phyloP scores from a whole-genome alignment of 2,797 vertebrate species.

The Podarcis lilfordi region DNA sequence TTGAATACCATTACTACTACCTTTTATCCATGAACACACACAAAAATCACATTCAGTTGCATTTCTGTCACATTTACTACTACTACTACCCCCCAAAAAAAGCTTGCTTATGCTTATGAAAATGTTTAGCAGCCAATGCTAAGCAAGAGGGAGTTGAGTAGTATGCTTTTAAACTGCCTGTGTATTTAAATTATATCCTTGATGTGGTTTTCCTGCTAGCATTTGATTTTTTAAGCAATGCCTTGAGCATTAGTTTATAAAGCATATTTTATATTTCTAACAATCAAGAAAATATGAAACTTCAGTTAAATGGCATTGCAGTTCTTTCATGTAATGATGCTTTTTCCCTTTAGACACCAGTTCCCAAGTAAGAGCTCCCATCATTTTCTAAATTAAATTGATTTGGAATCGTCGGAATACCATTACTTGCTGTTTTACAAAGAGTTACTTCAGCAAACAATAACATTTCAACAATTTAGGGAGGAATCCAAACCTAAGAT shows the following conservation, averaged over 20 bases:
- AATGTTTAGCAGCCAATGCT: not conserved
- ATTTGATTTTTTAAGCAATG: not conserved
- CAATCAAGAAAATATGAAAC: not conserved
- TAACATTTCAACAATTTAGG: not conserved
- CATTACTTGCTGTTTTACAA: not conserved
- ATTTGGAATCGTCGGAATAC: not conserved
- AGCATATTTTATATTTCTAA: not conserved
- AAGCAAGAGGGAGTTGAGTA: not conserved
- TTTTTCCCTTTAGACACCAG: not conserved
- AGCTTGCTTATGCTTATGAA: not conserved
- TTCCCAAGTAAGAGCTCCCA: not conserved
- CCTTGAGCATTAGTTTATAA: not conserved
- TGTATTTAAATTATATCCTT: not conserved
- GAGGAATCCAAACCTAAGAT: too few species aligned
- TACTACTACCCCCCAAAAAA: too few species aligned
- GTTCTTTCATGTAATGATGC: not conserved
- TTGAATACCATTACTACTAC: too few species aligned
- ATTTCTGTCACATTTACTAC: not conserved
- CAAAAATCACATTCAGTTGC: not conserved
- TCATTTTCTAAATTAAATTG: not conserved
- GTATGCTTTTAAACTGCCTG: not conserved
- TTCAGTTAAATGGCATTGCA: not conserved
- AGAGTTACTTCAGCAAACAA: not conserved
- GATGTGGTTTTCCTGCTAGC: not conserved
- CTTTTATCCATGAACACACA: too few species aligned